These are phyloP conservation scores for Stenodema calcarata DNA, from an alignment of 2,888 invertebrate genomes.

Conservation along the genomic window DNA sequence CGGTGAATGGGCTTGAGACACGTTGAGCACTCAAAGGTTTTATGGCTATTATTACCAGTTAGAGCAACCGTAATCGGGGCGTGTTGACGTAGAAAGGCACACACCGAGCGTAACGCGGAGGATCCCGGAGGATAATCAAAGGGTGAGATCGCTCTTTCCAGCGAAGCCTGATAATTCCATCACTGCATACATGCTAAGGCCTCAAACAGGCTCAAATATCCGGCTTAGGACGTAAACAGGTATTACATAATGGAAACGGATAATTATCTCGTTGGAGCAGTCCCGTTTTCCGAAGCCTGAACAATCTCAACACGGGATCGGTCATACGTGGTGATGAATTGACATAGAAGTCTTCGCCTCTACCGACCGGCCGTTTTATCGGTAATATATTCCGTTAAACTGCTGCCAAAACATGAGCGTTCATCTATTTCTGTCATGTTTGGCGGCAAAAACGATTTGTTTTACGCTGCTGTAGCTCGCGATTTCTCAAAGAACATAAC, in stretches of 20 bases:
- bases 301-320: neutral
- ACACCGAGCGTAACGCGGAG: neutral
- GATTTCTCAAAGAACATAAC: too few relatives aligned
- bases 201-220: neutral
- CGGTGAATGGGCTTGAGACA: neutral
- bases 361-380: neutral
- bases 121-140: neutral
- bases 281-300: neutral
- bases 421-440: neutral
- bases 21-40: neutral
- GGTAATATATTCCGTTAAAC: neutral
- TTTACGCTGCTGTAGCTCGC: neutral
- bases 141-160: neutral
- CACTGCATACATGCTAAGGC: neutral
- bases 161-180: neutral
- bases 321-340: neutral
- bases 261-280: neutral
- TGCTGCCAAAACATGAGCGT: neutral
- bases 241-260: neutral
- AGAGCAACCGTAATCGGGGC: neutral
- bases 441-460: neutral
- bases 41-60: neutral
- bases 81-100: neutral
- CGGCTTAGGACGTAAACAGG: neutral
- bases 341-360: neutral